Conservation (phyloP, 2,113 vertebrate genomes). For the Pterocles burchelli region DNA sequence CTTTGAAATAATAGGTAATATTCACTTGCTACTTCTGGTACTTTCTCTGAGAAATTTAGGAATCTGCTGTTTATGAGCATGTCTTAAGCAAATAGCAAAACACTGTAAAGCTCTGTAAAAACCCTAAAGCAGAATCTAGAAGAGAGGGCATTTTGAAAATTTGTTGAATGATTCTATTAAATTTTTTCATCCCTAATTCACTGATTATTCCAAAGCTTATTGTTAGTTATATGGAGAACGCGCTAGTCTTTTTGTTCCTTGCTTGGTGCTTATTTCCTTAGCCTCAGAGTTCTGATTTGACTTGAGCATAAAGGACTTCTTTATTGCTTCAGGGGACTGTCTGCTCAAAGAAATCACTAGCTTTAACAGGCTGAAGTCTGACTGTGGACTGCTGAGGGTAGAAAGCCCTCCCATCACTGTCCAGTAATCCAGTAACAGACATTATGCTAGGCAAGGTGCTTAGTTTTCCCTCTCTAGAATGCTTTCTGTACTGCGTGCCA, state of each 20-base stretch:
- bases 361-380: neutral
- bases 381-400: neutral
- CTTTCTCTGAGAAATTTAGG: neutral
- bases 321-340: neutral
- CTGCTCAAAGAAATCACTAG: neutral
- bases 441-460: neutral
- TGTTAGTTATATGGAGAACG: neutral
- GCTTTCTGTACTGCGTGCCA: neutral
- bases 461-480: neutral
- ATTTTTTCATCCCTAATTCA: neutral
- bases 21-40: neutral
- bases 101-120: neutral
- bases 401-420: neutral
- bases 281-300: neutral
- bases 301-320: neutral
- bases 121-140: neutral
- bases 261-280: neutral
- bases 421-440: neutral
- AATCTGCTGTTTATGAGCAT: neutral
- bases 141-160: neutral
- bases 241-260: neutral
- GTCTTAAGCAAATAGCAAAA: neutral
- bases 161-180: accelerated
- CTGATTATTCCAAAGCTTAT: neutral
- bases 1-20: neutral